Conservation (phyloP, 2,888 invertebrate genomes). For the Cephus sareptanus region DNA sequence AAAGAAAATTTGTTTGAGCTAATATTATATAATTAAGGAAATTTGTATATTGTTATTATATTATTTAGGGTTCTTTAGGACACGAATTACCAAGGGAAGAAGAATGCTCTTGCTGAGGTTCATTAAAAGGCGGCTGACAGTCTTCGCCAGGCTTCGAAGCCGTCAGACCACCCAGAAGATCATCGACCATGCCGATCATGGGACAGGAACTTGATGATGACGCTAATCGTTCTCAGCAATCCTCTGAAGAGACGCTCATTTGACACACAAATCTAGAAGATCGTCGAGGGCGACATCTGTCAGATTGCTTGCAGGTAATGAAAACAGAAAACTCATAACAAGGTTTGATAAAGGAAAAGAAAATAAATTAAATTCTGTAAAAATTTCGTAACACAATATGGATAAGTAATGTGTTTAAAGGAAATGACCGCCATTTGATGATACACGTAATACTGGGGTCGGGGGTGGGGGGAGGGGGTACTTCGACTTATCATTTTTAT, state of each 20-base stretch:
- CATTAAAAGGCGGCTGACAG: slow-evolving; percentile 52
- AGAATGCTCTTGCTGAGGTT: slow-evolving; percentile 61
- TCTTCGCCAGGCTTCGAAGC: slow-evolving; percentile 9
- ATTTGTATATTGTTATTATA: neutral
- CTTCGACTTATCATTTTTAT: no score
- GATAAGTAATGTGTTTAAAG: neutral
- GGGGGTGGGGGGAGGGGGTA: no score
- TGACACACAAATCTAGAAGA: slow-evolving; percentile 25
- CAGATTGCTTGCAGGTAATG: neutral
- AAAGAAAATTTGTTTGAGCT: no score
- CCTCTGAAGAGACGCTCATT: slow-evolving; percentile 55
- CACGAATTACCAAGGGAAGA: slow-evolving; percentile 54
- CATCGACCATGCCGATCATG: slow-evolving; percentile 47
- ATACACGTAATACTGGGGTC: neutral
- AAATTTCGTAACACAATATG: neutral
- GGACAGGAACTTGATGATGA: slow-evolving; percentile 28
- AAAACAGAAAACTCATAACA: neutral
- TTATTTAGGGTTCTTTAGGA: slow-evolving; percentile 48
- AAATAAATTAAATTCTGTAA: neutral
- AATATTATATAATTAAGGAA: slow-evolving; percentile 1
- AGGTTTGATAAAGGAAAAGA: no score
- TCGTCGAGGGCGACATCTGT: neutral
- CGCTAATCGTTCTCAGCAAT: slow-evolving; percentile 34
- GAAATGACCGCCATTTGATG: neutral
- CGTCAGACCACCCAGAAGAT: slow-evolving; percentile 36